Percentiles rank a stretch among this genome's conserved stretches.
Evolutionary conservation across 1,140 invertebrate genomes (phyloP).

Genomic region (Megalonaias nervosa): DNA sequence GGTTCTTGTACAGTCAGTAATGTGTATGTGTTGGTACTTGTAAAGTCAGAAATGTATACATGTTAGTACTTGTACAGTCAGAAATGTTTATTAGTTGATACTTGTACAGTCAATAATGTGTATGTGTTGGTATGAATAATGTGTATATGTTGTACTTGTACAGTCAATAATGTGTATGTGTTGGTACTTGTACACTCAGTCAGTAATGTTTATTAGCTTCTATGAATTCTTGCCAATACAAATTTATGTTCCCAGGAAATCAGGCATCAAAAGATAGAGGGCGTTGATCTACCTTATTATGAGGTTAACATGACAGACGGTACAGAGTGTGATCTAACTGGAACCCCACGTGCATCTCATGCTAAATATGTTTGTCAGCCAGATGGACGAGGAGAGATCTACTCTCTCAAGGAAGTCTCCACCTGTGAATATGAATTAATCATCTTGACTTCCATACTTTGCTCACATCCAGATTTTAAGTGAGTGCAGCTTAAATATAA

Average conservation of each 20-base stretch:
- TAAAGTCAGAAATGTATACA: no score
- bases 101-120: no score
- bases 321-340: constrained; percentile 92
- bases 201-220: no score
- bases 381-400: constrained; percentile 84
- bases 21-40: no score
- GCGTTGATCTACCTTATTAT: constrained; percentile 82
- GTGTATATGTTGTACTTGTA: no score
- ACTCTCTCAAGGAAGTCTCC: constrained; percentile 92
- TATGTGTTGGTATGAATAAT: no score
- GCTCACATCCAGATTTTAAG: constrained; percentile 91
- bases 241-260: constrained; percentile 3
- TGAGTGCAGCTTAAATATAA: constrained; percentile 48
- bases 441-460: constrained; percentile 84
- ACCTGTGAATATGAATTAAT: constrained; percentile 88
- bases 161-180: no score
- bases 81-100: no score
- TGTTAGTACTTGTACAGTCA: no score
- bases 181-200: no score
- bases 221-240: no score
- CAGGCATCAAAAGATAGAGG: constrained; percentile 79
- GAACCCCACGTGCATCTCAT: constrained; percentile 86
- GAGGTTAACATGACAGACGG: constrained; percentile 76
- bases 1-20: no score
- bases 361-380: constrained; percentile 71